These are phyloP conservation scores for Oasisia sp. DNA, from an alignment of 2,888 invertebrate genomes.

Conservation along the genomic window DNA sequence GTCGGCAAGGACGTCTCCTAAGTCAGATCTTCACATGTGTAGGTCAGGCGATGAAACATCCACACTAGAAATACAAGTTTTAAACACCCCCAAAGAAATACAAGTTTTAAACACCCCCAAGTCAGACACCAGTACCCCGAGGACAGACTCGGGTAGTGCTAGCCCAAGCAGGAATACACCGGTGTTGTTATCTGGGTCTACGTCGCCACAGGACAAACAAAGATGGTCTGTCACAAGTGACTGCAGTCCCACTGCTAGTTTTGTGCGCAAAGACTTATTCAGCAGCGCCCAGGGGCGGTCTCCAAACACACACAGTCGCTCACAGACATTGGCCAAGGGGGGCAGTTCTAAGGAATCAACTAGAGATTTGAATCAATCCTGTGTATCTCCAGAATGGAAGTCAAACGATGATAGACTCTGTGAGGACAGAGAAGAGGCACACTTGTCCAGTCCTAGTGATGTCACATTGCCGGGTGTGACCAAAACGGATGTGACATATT, in stretches of 20 bases:
- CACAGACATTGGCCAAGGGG: not conserved
- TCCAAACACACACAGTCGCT: not conserved
- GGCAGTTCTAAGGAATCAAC: not conserved
- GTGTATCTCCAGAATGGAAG: not conserved
- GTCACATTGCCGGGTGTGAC: not conserved
- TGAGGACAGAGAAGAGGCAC: not conserved
- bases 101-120: no score
- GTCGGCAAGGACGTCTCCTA: not conserved
- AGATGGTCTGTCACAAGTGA: not conserved
- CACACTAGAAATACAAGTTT: no score
- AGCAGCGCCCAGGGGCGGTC: not conserved
- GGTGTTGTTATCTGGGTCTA: not conserved
- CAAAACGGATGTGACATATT: not conserved
- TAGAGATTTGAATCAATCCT: not conserved
- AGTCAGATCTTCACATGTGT: not conserved
- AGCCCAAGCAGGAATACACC: not conserved
- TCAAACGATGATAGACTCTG: not conserved
- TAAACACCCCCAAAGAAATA: no score
- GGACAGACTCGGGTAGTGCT: not conserved
- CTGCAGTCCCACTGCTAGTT: not conserved
- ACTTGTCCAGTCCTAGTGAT: not conserved
- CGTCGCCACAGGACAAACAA: not conserved
- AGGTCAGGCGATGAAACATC: no score
- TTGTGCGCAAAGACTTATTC: not conserved
- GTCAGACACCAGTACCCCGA: not conserved